Evolutionary conservation across 2,797 vertebrate species (phyloP).

Genomic region (Pangasius macronema): DNA sequence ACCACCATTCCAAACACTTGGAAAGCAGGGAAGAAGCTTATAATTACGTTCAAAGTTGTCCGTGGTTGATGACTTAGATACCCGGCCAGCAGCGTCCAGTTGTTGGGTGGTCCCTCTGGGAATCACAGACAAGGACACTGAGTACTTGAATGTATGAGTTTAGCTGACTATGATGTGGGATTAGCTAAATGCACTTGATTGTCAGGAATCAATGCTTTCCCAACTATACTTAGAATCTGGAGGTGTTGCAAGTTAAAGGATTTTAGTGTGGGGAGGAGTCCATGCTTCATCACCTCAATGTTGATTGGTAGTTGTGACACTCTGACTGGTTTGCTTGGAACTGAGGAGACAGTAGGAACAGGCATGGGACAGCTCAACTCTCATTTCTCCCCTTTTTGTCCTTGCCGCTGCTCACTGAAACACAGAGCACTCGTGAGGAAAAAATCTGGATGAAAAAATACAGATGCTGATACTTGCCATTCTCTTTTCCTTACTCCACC

Average conservation of each 20-base stretch:
- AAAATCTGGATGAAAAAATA: too few species aligned
- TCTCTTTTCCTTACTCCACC: too few species aligned
- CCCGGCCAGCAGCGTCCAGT: background rate
- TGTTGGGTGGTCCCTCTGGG: background rate
- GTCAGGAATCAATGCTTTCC: background rate
- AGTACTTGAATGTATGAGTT: background rate
- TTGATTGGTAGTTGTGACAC: background rate
- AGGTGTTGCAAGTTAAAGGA: too few species aligned
- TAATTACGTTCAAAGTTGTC: background rate
- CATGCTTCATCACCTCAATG: background rate
- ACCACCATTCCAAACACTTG: background rate
- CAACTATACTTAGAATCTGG: background rate
- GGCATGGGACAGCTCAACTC: too few species aligned
- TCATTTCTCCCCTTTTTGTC: too few species aligned
- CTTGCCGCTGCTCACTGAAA: too few species aligned
- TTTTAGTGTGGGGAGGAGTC: background rate
- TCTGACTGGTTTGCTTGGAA: too few species aligned
- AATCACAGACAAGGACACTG: background rate
- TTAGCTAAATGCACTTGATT: background rate
- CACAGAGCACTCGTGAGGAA: too few species aligned
- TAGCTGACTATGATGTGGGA: background rate
- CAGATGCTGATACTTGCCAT: too few species aligned
- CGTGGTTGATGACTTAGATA: background rate
- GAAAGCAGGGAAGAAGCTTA: background rate
- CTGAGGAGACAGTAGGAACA: too few species aligned